A percentile compares a stretch with the other conserved stretches of the same genome.
Evolutionary conservation across 2,797 vertebrate genomes (phyloP).

Genomic region (Discoglossus pictus): DNA sequence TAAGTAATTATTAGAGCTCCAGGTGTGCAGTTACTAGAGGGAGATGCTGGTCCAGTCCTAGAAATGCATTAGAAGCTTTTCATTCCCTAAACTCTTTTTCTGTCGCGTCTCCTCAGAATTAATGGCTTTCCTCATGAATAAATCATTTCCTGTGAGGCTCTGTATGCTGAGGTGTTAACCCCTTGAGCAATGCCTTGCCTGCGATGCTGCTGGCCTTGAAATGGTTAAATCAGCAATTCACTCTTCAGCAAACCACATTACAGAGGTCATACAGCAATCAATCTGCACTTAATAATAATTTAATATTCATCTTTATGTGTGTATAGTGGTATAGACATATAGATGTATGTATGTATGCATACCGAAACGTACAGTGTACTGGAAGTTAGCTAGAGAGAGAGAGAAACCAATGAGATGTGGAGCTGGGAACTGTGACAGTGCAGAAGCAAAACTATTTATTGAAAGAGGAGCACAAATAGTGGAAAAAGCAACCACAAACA

Average conservation of each 20-base stretch:
- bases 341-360: no score
- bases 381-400: no score
- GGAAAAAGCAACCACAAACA: no score
- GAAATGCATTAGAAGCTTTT: conserved; percentile 20
- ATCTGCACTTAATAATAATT: no score
- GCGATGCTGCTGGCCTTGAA: neutral
- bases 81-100: conserved; percentile 15
- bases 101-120: conserved; percentile 15
- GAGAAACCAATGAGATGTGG: no score
- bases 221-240: conserved; percentile 2
- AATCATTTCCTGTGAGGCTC: conserved; percentile 15
- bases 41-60: neutral
- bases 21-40: neutral
- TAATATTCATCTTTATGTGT: no score
- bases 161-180: conserved; percentile 15
- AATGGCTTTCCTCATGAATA: conserved; percentile 31
- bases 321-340: no score
- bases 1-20: no score
- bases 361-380: no score
- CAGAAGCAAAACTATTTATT: no score
- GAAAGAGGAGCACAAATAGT: no score
- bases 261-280: conserved; percentile 2
- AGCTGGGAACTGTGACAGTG: no score
- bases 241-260: neutral
- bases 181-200: neutral